phyloP scores from a whole-genome alignment of 2,888 invertebrate species.

The Drosophila robusta region DNA sequence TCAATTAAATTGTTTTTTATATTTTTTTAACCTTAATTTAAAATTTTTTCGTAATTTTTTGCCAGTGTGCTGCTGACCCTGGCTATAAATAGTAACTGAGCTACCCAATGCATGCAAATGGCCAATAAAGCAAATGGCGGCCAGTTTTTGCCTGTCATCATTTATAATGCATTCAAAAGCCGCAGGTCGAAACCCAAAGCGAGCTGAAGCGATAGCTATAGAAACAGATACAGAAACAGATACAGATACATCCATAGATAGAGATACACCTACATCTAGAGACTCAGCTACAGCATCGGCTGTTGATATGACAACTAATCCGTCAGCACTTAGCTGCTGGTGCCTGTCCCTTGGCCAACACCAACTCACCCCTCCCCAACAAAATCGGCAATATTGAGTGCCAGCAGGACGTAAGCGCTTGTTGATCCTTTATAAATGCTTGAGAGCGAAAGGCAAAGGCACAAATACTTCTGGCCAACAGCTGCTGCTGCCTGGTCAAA shows the following conservation, averaged over 20 bases:
- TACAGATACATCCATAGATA: conserved; percentile 11
- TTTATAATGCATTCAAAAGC: conserved; percentile 71
- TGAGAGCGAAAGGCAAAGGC: conserved; percentile 33
- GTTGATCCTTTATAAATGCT: conserved; percentile 80
- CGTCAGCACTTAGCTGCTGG: conserved; percentile 51
- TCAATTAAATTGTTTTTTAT: no score
- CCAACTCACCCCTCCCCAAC: not conserved
- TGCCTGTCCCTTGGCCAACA: not conserved
- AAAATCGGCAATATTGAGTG: conserved; percentile 50
- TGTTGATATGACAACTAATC: conserved; percentile 61
- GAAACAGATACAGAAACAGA: conserved; percentile 22
- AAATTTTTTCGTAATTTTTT: not conserved
- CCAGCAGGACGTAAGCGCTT: conserved; percentile 72
- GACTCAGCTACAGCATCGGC: conserved; percentile 5
- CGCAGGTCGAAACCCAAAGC: conserved; percentile 26
- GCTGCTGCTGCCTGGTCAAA: conserved; percentile 35
- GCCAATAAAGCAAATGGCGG: conserved; percentile 33
- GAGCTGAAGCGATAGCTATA: conserved; percentile 10
- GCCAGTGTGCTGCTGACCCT: conserved; percentile 5
- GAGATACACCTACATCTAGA: not conserved
- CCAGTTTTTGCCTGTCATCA: conserved; percentile 42
- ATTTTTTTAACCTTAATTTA: no score
- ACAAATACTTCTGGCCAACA: conserved; percentile 52
- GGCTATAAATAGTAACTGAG: conserved; percentile 58
- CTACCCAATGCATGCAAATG: conserved; percentile 63